Percentiles rank a stretch among this genome's conserved stretches.
These are phyloP conservation scores for Lathamus discolor DNA, from an alignment of 2,113 vertebrate species.

Conservation along the genomic window DNA sequence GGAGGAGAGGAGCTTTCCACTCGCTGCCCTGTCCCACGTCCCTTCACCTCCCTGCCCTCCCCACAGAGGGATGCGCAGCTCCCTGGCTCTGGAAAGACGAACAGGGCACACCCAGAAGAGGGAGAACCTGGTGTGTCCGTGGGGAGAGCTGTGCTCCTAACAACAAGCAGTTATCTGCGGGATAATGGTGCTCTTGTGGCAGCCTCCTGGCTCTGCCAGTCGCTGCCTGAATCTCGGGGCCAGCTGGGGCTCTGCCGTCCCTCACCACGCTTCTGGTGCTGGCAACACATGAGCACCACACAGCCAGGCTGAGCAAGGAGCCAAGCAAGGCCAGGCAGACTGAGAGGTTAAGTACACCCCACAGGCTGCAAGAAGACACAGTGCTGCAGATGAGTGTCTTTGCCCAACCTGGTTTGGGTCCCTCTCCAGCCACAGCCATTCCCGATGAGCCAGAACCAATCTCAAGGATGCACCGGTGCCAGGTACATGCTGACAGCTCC, in stretches of 20 bases:
- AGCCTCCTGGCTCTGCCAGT: background rate
- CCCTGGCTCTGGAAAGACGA: background rate
- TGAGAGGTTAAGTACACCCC: background rate
- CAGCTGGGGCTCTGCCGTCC: background rate
- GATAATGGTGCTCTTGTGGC: background rate
- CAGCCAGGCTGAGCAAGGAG: background rate
- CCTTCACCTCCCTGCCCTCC: background rate
- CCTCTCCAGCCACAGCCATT: background rate
- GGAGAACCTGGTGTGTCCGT: background rate
- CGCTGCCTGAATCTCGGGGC: background rate
- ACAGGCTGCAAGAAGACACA: accelerated
- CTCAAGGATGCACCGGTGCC: background rate
- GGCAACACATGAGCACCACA: background rate
- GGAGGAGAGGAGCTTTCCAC: background rate
- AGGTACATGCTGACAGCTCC: background rate
- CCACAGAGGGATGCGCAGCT: accelerated
- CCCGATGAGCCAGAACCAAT: background rate
- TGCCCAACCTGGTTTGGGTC: background rate
- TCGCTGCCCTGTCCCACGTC: accelerated
- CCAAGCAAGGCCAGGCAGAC: background rate
- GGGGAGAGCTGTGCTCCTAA: background rate
- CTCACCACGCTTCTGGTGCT: background rate
- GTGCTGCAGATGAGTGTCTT: background rate
- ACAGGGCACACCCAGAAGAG: background rate
- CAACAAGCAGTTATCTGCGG: background rate